These are phyloP conservation scores for Heliocidaris erythrogramma DNA, from an alignment of 35 echinoderm and acorn worm species.

Conservation along the genomic window DNA sequence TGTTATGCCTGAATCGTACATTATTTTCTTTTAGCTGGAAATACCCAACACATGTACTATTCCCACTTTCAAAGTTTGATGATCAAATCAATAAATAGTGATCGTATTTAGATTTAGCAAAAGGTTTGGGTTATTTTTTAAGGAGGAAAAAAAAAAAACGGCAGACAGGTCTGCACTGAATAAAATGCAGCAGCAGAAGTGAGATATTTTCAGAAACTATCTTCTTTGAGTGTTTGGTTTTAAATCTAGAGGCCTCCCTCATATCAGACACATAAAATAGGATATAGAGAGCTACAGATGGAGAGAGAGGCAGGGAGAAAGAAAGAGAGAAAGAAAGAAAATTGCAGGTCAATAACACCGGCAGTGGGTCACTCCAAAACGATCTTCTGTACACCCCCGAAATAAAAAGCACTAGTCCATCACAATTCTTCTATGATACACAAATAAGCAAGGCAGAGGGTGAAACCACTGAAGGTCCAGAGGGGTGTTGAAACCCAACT, in stretches of 20 bases:
- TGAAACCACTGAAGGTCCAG: background rate
- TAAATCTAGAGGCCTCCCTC: background rate
- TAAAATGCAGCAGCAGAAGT: too few relatives aligned
- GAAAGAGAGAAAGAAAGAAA: background rate
- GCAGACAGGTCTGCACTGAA: too few relatives aligned
- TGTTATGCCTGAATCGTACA: too few relatives aligned
- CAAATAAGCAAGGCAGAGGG: background rate
- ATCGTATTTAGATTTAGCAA: too few relatives aligned
- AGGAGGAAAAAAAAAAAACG: too few relatives aligned
- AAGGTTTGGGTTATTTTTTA: too few relatives aligned
- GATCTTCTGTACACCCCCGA: background rate
- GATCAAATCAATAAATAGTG: too few relatives aligned
- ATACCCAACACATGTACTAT: too few relatives aligned
- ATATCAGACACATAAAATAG: background rate
- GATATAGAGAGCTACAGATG: background rate
- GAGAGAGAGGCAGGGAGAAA: too few relatives aligned
- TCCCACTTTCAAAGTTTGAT: too few relatives aligned
- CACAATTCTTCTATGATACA: background rate
- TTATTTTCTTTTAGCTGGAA: too few relatives aligned
- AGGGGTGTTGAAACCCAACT: conserved; percentile 48
- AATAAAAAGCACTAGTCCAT: background rate
- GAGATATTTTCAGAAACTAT: too few relatives aligned
- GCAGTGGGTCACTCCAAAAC: background rate
- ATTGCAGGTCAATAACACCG: background rate
- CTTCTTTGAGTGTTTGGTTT: background rate